phyloP scores from a whole-genome alignment of 1,140 invertebrate species.

The Oncopodura yosiiana region DNA sequence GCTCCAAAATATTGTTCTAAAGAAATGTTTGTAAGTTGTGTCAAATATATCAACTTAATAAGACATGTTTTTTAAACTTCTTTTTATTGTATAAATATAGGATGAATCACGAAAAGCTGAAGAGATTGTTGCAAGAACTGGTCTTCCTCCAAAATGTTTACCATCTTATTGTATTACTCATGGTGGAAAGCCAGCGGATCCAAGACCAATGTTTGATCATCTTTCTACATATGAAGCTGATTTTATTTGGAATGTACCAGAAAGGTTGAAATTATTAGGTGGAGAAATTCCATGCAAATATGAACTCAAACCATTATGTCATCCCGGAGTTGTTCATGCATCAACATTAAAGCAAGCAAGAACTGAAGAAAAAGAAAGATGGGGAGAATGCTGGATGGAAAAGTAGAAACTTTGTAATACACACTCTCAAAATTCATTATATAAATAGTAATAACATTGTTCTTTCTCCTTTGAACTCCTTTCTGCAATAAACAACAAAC shows the following conservation, averaged over 20 bases:
- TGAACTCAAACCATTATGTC: slow-evolving; percentile 21
- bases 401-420: too few relatives aligned
- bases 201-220: slow-evolving; percentile 30
- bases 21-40: slow-evolving; percentile 11
- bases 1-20: slow-evolving; percentile 24
- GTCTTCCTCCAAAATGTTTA: slow-evolving; percentile 18
- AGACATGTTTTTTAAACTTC: background rate
- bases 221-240: slow-evolving; percentile 30
- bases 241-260: slow-evolving; percentile 19
- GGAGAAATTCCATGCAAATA: slow-evolving; percentile 25
- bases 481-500: too few relatives aligned
- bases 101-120: slow-evolving; percentile 14
- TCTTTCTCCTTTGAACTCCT: too few relatives aligned
- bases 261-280: slow-evolving; percentile 21
- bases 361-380: slow-evolving; percentile 33
- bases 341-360: slow-evolving; percentile 19
- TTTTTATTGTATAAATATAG: slow-evolving; percentile 8
- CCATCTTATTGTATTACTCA: slow-evolving; percentile 26
- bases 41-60: background rate
- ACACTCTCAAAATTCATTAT: too few relatives aligned
- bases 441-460: too few relatives aligned
- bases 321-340: slow-evolving; percentile 14
- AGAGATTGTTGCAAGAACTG: slow-evolving; percentile 7
- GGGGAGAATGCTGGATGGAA: slow-evolving; percentile 33
- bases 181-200: slow-evolving; percentile 25